phyloP scores from a whole-genome alignment of 2,888 invertebrate species.

The Diplazon laetatorius region DNA sequence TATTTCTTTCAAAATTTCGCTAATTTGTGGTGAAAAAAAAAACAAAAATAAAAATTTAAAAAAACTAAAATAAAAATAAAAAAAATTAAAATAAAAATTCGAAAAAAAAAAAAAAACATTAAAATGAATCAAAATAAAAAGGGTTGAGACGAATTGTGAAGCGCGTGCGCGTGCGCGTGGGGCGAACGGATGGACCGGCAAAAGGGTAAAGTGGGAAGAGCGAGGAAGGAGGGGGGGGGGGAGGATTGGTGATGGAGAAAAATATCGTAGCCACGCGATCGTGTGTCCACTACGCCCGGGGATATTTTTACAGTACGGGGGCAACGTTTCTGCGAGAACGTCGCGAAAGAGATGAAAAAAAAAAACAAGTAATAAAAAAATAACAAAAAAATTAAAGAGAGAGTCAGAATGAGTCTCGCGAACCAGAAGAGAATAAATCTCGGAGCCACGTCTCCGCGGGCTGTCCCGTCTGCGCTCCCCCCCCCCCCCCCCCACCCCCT shows the following conservation, averaged over 20 bases:
- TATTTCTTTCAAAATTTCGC: too few species aligned
- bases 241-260: slow-evolving; percentile 40
- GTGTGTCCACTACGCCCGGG: slow-evolving; percentile 67
- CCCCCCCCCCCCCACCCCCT: too few species aligned
- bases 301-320: slow-evolving; percentile 79
- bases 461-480: too few species aligned
- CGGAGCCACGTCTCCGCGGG: too few species aligned
- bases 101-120: slow-evolving; percentile 4
- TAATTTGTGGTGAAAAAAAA: too few species aligned
- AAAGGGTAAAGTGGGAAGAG: too few species aligned
- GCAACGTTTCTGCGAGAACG: slow-evolving; percentile 76
- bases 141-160: neutral
- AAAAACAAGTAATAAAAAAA: slow-evolving; percentile 6
- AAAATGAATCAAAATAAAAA: slow-evolving; percentile 17
- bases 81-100: slow-evolving; percentile 27
- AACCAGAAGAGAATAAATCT: neutral
- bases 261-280: slow-evolving; percentile 68
- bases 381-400: slow-evolving; percentile 4
- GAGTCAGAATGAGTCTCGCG: neutral
- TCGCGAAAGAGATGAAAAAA: slow-evolving; percentile 34
- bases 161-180: slow-evolving; percentile 20
- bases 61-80: too few species aligned
- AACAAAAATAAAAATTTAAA: too few species aligned
- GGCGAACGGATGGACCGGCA: too few species aligned
- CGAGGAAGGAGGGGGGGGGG: too few species aligned